A percentile compares a stretch with the other conserved stretches of the same genome.
phyloP scores from a whole-genome alignment of 2,797 vertebrate genomes.

The Dendrocincla fuliginosa region DNA sequence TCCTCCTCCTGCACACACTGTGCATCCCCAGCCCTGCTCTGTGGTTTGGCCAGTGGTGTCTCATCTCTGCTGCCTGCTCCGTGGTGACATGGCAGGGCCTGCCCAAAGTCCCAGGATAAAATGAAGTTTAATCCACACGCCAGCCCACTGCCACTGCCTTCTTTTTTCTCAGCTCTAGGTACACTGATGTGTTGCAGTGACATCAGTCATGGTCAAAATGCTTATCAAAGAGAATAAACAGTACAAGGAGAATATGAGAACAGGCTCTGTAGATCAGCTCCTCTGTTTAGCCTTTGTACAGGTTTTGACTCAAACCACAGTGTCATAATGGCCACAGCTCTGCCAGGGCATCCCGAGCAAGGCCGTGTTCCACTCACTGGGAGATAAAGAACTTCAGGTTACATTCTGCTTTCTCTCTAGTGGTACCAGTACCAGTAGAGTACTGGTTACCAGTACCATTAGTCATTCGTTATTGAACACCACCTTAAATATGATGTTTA shows the following conservation, averaged over 20 bases:
- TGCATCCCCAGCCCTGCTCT: not conserved
- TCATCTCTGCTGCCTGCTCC: not conserved
- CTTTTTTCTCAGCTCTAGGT: not conserved
- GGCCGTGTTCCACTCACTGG: not conserved
- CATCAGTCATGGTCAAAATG: accelerated
- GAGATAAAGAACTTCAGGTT: not conserved
- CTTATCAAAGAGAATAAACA: not conserved
- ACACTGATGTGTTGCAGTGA: not conserved
- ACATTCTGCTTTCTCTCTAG: not conserved
- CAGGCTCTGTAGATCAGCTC: not conserved
- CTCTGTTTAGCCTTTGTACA: not conserved
- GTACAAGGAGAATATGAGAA: not conserved
- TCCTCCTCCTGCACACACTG: accelerated
- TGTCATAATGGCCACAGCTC: not conserved
- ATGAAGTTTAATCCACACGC: not conserved
- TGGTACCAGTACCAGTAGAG: not conserved
- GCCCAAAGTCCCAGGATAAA: not conserved
- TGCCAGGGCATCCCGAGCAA: not conserved
- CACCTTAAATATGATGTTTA: not conserved
- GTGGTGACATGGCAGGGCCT: not conserved
- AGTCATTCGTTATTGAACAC: not conserved
- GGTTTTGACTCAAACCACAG: not conserved
- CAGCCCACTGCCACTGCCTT: not conserved
- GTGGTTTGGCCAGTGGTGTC: not conserved
- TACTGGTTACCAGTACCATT: no score